A percentile compares a stretch with the other conserved stretches of the same genome.
These are phyloP conservation scores for Hypercompe scribonia DNA, from an alignment of 2,888 invertebrate species.

Conservation along the genomic window DNA sequence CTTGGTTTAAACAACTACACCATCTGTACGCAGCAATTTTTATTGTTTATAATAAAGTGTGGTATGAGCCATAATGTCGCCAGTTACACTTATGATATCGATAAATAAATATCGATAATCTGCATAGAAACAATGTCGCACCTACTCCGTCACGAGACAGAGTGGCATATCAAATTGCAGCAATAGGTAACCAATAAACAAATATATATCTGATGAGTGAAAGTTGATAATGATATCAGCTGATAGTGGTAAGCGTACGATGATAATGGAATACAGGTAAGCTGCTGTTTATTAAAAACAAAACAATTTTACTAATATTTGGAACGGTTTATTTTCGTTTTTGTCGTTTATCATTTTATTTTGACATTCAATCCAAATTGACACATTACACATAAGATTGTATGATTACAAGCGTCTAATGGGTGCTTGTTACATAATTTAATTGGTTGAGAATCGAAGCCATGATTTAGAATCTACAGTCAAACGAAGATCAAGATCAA, in stretches of 20 bases:
- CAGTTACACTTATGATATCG: not conserved
- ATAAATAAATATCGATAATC: not conserved
- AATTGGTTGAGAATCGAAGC: too few species aligned
- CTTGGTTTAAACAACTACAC: too few species aligned
- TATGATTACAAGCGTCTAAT: too few species aligned
- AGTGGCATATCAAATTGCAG: slow-evolving; percentile 3
- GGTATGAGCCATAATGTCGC: not conserved
- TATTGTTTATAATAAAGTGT: not conserved
- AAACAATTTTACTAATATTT: not conserved
- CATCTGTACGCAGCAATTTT: too few species aligned
- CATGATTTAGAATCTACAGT: too few species aligned
- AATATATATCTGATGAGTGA: slow-evolving; percentile 14
- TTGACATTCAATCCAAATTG: too few species aligned
- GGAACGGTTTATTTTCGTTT: not conserved
- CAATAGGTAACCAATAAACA: slow-evolving; percentile 3
- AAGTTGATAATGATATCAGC: slow-evolving; percentile 11
- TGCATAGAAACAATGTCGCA: not conserved
- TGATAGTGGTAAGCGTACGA: slow-evolving; percentile 4
- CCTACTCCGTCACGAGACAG: not conserved
- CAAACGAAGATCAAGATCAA: too few species aligned
- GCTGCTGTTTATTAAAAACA: slow-evolving; percentile 6
- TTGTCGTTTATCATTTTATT: not conserved
- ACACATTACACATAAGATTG: too few species aligned
- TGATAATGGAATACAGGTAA: slow-evolving; percentile 9
- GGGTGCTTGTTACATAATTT: too few species aligned